These are phyloP conservation scores for Myotis myotis DNA, from an alignment of 2,797 vertebrate genomes.

Conservation along the genomic window DNA sequence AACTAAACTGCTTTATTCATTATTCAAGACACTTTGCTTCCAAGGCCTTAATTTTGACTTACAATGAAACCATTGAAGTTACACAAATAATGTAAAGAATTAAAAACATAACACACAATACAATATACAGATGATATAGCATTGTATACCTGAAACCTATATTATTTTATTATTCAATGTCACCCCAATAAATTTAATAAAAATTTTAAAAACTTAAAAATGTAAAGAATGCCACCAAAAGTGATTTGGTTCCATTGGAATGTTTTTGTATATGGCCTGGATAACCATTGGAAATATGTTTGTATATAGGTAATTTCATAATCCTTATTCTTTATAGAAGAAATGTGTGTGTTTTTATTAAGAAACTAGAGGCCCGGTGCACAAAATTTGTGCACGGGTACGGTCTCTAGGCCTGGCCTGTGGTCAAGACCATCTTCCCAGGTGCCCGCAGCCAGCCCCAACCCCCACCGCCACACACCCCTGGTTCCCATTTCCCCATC, in stretches of 20 bases:
- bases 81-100: slow-evolving; percentile 41
- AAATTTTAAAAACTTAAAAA: slow-evolving; percentile 2
- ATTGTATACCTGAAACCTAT: not conserved
- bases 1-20: slow-evolving; percentile 64
- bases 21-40: slow-evolving; percentile 26
- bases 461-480: no score
- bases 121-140: not conserved
- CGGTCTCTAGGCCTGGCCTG: no score
- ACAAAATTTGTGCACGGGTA: no score
- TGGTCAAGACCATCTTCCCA: no score
- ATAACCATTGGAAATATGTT: not conserved
- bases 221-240: slow-evolving; percentile 43
- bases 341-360: not conserved
- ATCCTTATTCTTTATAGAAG: slow-evolving; percentile 7
- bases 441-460: no score
- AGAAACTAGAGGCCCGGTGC: not conserved
- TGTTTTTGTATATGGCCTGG: not conserved
- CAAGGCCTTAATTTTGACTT: slow-evolving; percentile 60
- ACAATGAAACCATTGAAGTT: slow-evolving; percentile 61
- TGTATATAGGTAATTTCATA: not conserved
- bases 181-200: not conserved
- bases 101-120: slow-evolving; percentile 26
- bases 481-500: no score
- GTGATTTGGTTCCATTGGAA: slow-evolving; percentile 11
- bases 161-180: not conserved